Conservation (phyloP, 2,888 invertebrate species). For the Sericinus montela region DNA sequence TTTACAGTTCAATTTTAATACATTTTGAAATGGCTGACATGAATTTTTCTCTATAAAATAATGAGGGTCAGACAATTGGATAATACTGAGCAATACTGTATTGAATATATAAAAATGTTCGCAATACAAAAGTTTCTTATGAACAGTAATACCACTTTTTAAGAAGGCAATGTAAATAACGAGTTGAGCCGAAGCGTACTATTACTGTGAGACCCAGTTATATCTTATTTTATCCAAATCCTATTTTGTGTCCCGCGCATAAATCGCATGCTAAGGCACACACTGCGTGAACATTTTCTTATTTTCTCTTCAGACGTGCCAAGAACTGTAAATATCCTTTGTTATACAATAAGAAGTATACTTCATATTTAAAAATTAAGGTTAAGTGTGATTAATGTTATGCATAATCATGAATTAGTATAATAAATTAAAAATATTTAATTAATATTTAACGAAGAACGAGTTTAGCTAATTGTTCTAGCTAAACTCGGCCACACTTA, state of each 20-base stretch:
- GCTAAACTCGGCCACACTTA: no score
- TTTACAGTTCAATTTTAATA: no score
- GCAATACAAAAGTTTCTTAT: conserved; percentile 31
- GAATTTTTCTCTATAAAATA: neutral
- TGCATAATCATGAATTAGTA: neutral
- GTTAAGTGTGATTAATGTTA: neutral
- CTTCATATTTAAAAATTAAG: conserved; percentile 27
- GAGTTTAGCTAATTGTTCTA: no score
- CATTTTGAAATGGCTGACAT: no score
- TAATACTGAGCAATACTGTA: conserved; percentile 34
- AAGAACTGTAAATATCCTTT: conserved; percentile 66
- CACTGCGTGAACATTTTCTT: conserved; percentile 74
- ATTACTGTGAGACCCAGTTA: conserved; percentile 47
- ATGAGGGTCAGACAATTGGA: conserved; percentile 33
- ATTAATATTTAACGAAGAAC: no score
- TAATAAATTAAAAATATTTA: no score
- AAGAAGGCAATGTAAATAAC: conserved; percentile 48
- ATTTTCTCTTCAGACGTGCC: conserved; percentile 72
- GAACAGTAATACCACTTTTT: conserved; percentile 41
- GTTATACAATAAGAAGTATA: no score
- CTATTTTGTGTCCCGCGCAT: conserved; percentile 74
- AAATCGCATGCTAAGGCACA: conserved; percentile 70
- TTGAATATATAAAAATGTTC: conserved; percentile 32
- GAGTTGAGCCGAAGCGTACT: conserved; percentile 38
- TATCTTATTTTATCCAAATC: conserved; percentile 73